Base-by-base conservation (phyloP, 2,888 invertebrate genomes). In the Apotomis capreana region DNA sequence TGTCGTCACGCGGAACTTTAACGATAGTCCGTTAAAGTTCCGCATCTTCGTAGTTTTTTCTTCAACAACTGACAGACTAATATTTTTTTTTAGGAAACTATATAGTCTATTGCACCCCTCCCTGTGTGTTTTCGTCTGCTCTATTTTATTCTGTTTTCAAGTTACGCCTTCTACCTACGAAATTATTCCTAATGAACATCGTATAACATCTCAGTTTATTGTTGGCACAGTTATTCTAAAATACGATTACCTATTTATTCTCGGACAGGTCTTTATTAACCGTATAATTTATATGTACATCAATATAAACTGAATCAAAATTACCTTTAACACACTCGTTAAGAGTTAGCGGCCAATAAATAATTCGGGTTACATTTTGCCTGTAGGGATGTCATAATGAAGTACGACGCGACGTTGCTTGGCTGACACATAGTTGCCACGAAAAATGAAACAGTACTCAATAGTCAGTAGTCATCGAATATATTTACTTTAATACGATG, bases 281-380 rank as follows among this genome's bases (percentile, higher is more conserved):
- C 8, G 49, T 10, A 37, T 58, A n/a, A 58, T 37, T 58, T 60
- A 60, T 44, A 60, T 15, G 5, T 10, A 63, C 63, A 63, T 37
- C 52, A 52, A 40, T 37, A 63, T 15, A 55, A 55, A 63, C 37
- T 40, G 13, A 51, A 63, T n/a, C 9, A 9, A 36, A 51, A 52
- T 54, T 10, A 52, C 52, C 13, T 37, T 8, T 26, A 59, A 36
- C 26, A 59, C 12, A 58, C 36, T 6, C 58, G 13, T 40, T 52
- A 63, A 63, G 37, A 13, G 52, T 63, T 49, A 44, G 52, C 63
- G 9, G 37, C 0, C 51, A 62, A 62, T 62, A 52, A 62, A 62
- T 62, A 52, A 37, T 51, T 36, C 13, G 49, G 26, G 60, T 51
- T 37, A 37, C 51, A 10, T 2, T 10, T 37, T 51, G 36, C 37